Evolutionary conservation across 2,797 vertebrate species (phyloP).

Genomic region (Esox masquinongy): DNA sequence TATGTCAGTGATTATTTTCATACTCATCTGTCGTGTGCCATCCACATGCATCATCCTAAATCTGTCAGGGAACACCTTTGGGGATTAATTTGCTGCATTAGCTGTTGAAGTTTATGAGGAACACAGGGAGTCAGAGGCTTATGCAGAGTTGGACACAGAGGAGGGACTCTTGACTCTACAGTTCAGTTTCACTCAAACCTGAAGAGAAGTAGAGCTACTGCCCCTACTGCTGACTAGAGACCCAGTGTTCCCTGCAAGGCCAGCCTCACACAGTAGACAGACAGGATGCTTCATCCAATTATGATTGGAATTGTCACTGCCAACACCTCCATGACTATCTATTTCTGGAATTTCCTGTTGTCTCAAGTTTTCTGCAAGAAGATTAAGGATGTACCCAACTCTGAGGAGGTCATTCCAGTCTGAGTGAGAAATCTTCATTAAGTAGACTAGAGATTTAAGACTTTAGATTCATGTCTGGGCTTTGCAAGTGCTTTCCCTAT

Average conservation of each 20-base stretch:
- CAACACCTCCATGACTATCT: neutral
- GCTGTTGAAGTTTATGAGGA: neutral
- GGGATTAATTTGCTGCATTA: neutral
- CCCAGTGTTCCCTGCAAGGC: neutral
- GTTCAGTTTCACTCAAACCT: neutral
- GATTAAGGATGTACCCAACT: constrained; percentile 21
- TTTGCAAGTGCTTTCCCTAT: neutral
- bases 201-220: neutral
- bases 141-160: neutral
- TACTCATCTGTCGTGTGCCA: neutral
- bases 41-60: neutral
- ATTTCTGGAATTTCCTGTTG: constrained; percentile 45
- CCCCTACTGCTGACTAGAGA: neutral
- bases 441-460: neutral
- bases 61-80: neutral
- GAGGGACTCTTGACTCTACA: neutral
- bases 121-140: neutral
- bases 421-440: constrained; percentile 38
- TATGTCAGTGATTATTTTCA: neutral
- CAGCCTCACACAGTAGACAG: constrained; percentile 11
- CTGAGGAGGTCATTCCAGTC: constrained; percentile 28
- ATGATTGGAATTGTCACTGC: constrained; percentile 1
- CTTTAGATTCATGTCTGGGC: neutral
- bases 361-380: constrained; percentile 50
- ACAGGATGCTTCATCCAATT: constrained; percentile 7